Conservation (phyloP, 1,140 invertebrate genomes). For the Pantala flavescens region DNA sequence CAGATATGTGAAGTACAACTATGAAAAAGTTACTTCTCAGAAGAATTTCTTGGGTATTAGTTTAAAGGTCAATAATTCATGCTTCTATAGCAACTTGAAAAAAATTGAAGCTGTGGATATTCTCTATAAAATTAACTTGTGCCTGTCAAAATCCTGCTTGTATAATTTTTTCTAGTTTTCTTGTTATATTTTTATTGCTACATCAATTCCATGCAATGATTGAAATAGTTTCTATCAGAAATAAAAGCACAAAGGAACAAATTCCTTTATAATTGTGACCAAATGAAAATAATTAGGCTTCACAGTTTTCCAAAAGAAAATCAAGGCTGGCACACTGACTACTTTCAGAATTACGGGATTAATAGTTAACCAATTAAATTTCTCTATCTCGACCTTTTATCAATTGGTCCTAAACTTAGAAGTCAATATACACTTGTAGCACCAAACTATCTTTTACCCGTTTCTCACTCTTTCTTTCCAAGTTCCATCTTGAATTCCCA, state of each 20-base stretch:
- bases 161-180: not conserved
- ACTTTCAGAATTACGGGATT: not conserved
- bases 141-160: not conserved
- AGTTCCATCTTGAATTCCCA: not conserved
- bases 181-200: not conserved
- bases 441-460: constrained; percentile 5
- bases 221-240: not conserved
- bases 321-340: not conserved
- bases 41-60: not conserved
- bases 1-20: not conserved
- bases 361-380: not conserved
- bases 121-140: not conserved
- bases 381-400: constrained; percentile 7
- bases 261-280: not conserved
- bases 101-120: not conserved
- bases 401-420: not conserved
- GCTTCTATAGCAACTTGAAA: not conserved
- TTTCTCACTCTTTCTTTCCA: not conserved
- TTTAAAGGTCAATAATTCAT: not conserved
- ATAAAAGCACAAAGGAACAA: not conserved
- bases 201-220: not conserved
- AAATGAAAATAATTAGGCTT: not conserved
- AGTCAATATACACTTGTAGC: constrained; percentile 9
- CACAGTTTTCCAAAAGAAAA: not conserved
- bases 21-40: not conserved